Percentiles rank a stretch among this genome's conserved stretches.
Conservation (phyloP, 92 coral and sea anemone genomes). For the Micromussa lordhowensis region DNA sequence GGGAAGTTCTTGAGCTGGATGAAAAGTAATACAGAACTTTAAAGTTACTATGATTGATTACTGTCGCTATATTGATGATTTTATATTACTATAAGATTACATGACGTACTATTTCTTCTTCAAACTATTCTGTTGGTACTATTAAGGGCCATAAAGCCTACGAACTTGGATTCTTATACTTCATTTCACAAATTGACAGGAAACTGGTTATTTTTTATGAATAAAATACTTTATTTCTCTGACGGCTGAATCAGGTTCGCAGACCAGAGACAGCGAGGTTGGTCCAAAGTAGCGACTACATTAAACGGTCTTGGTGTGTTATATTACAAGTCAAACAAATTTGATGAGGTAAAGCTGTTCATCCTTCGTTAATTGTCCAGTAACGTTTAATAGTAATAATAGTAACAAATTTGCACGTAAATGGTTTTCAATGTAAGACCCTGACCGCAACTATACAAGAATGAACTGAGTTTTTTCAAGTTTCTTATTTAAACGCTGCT, state of each 20-base stretch:
- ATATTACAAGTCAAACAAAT: constrained; percentile 58
- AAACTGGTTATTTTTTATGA: background rate
- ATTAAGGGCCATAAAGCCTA: background rate
- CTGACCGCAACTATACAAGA: too few relatives aligned
- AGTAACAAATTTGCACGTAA: too few relatives aligned
- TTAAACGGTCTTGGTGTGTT: constrained; percentile 81
- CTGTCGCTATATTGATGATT: background rate
- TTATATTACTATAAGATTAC: too few relatives aligned
- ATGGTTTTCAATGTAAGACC: too few relatives aligned
- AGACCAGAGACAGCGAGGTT: constrained; percentile 59
- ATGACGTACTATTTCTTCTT: background rate
- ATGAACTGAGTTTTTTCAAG: too few relatives aligned
- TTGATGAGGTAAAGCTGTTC: constrained; percentile 63
- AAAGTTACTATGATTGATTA: background rate
- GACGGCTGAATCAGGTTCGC: constrained; percentile 60
- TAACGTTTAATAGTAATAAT: too few relatives aligned
- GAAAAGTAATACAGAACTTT: constrained; percentile 67
- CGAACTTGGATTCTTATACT: too few relatives aligned
- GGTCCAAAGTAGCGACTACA: constrained; percentile 65
- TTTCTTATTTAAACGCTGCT: too few relatives aligned
- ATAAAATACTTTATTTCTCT: background rate
- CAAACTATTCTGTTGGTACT: background rate
- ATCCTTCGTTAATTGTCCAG: background rate
- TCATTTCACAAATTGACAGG: background rate
- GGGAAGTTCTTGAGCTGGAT: constrained; percentile 74